Evolutionary conservation across 2,113 vertebrate species (phyloP).

Genomic region (Colistium nudipinnis): DNA sequence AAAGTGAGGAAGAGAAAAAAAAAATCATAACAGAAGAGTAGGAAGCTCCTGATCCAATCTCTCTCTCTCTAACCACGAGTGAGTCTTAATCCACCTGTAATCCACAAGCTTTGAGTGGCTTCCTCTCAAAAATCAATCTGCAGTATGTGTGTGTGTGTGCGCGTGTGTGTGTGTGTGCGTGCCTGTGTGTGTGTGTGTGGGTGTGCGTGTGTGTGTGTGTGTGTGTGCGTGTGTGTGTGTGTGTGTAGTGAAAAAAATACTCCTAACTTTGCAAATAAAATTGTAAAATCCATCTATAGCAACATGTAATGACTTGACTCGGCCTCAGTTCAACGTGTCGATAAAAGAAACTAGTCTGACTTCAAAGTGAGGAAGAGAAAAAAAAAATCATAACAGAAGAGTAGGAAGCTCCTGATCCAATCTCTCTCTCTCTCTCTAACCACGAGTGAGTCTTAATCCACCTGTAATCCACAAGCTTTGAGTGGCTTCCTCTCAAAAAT

Average conservation of each 20-base stretch:
- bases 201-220: no score
- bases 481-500: not conserved
- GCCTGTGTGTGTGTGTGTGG: no score
- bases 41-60: not conserved
- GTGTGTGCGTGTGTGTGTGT: no score
- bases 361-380: not conserved
- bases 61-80: not conserved
- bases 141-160: no score
- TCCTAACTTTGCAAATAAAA: no score
- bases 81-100: not conserved
- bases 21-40: not conserved
- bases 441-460: not conserved
- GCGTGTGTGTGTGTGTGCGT: no score
- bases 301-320: no score
- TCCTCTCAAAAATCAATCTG: not conserved
- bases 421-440: not conserved
- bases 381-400: not conserved
- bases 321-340: no score
- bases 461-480: not conserved
- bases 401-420: not conserved
- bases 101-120: not conserved
- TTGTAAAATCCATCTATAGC: no score
- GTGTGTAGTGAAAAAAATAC: no score
- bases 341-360: not conserved
- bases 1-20: not conserved